Conservation (phyloP, 2,888 invertebrate species). For the Notodonta ziczac region DNA sequence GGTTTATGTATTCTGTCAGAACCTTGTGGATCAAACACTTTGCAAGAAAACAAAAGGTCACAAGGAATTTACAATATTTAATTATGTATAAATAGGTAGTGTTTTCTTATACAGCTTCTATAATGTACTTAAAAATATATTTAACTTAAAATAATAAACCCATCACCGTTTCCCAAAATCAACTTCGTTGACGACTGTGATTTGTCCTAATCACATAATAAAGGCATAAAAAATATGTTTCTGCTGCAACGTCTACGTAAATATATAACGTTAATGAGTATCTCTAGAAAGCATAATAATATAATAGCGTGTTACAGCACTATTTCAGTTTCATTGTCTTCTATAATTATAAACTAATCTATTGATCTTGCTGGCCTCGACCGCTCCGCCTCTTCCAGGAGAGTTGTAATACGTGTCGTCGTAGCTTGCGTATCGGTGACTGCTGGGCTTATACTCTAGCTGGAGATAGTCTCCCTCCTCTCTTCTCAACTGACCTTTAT, state of each 20-base stretch:
- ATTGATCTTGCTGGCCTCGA: slow-evolving; percentile 79
- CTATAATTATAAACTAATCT: slow-evolving; percentile 80
- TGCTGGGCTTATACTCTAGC: slow-evolving; percentile 75
- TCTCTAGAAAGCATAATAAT: slow-evolving; percentile 51
- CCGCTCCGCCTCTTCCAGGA: slow-evolving; percentile 57
- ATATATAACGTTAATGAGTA: slow-evolving; percentile 48
- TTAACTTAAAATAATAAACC: slow-evolving; percentile 29
- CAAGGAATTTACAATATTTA: no score
- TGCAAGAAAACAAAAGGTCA: no score
- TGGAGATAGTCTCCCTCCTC: slow-evolving; percentile 75
- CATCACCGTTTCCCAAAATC: slow-evolving; percentile 44
- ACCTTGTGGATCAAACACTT: background rate
- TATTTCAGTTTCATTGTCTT: slow-evolving; percentile 53
- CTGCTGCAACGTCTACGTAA: background rate
- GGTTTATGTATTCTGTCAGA: background rate
- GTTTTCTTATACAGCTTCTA: background rate
- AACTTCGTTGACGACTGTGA: slow-evolving; percentile 32
- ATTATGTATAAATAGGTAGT: no score
- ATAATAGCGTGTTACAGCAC: background rate
- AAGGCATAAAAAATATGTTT: background rate
- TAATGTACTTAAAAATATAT: slow-evolving; percentile 6
- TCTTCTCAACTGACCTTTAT: slow-evolving; percentile 65
- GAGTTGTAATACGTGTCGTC: slow-evolving; percentile 73
- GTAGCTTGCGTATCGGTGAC: slow-evolving; percentile 75
- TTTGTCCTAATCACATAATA: background rate